phyloP scores from a whole-genome alignment of 2,797 vertebrate species.

The Acanthopagrus latus region DNA sequence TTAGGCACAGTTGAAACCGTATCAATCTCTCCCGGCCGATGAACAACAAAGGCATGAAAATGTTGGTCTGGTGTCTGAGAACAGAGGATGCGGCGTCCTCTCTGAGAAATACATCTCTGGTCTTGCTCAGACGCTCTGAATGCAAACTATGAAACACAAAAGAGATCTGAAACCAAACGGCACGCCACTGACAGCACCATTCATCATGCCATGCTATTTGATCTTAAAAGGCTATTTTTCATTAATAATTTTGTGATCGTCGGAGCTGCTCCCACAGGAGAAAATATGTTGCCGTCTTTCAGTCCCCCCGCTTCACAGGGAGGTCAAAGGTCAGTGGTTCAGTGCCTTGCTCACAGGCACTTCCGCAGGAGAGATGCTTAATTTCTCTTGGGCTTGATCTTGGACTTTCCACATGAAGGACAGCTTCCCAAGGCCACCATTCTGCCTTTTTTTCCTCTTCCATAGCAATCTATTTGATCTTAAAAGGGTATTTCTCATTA shows the following conservation, averaged over 20 bases:
- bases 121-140: slow-evolving; percentile 50
- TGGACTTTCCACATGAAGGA: slow-evolving; percentile 38
- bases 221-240: slow-evolving; percentile 72
- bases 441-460: slow-evolving; percentile 13
- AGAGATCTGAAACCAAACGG: slow-evolving; percentile 48
- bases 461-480: slow-evolving; percentile 61
- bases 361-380: slow-evolving; percentile 26
- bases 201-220: slow-evolving; percentile 71
- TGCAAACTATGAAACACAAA: slow-evolving; percentile 47
- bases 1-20: slow-evolving; percentile 49
- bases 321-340: slow-evolving; percentile 43
- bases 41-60: slow-evolving; percentile 43
- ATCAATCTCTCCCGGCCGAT: slow-evolving; percentile 64
- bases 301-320: slow-evolving; percentile 21
- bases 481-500: slow-evolving; percentile 62
- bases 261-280: slow-evolving; percentile 11
- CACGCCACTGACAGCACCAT: slow-evolving; percentile 60
- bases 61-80: slow-evolving; percentile 44
- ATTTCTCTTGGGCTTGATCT: slow-evolving; percentile 50
- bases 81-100: slow-evolving; percentile 41
- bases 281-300: slow-evolving; percentile 36
- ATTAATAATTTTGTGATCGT: slow-evolving; percentile 67
- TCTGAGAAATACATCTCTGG: slow-evolving; percentile 37
- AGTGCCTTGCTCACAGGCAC: slow-evolving; percentile 50
- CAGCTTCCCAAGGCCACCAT: slow-evolving; percentile 6